These are phyloP conservation scores for Lindbergichthys nudifrons DNA, from an alignment of 2,797 vertebrate species.

Conservation along the genomic window DNA sequence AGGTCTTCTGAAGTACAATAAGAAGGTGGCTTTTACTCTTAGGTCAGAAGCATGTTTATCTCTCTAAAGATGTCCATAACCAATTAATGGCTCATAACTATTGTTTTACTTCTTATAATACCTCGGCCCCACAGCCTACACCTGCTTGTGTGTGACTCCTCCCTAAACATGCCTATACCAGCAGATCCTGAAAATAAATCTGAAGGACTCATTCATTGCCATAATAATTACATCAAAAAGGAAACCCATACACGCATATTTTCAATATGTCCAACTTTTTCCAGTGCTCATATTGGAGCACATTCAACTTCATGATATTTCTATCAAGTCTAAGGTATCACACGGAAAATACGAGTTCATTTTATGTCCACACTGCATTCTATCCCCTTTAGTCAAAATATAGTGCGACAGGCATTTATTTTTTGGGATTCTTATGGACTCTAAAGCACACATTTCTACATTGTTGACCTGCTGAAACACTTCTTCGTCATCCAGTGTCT, in stretches of 20 bases:
- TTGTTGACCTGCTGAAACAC: conserved; percentile 34
- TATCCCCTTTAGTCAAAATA: conserved; percentile 7
- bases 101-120: too few relatives aligned
- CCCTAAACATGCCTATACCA: too few relatives aligned
- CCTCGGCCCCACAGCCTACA: too few relatives aligned
- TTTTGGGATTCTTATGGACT: conserved; percentile 23
- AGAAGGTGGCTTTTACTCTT: not conserved
- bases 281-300: not conserved
- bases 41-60: not conserved
- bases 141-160: too few relatives aligned
- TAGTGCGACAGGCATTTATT: conserved; percentile 9
- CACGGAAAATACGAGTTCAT: not conserved
- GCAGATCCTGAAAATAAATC: too few relatives aligned
- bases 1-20: not conserved
- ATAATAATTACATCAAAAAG: too few relatives aligned
- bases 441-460: conserved; percentile 33
- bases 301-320: too few relatives aligned
- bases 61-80: too few relatives aligned
- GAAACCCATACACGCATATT: too few relatives aligned
- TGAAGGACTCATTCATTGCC: too few relatives aligned
- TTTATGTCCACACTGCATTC: not conserved
- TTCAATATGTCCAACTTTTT: not conserved
- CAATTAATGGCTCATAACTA: too few relatives aligned
- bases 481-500: conserved; percentile 27
- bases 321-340: too few relatives aligned